Percentiles rank a stretch among this genome's conserved stretches.
phyloP scores from a whole-genome alignment of 2,113 vertebrate species.

The Actenoides lindsayi region DNA sequence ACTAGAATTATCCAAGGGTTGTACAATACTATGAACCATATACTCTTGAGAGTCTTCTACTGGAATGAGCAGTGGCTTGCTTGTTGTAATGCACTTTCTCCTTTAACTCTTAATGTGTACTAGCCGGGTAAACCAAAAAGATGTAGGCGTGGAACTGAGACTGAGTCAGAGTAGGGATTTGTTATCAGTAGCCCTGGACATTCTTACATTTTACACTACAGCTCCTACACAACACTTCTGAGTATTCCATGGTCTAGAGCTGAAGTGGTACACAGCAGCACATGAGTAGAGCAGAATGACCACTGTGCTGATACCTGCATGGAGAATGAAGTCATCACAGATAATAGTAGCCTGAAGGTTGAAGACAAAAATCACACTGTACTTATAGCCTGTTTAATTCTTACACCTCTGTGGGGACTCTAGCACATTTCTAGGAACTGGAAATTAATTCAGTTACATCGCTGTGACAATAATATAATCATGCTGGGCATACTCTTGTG shows the following conservation, averaged over 20 bases:
- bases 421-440: slow-evolving; percentile 24
- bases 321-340: neutral
- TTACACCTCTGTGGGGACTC: slow-evolving; percentile 19
- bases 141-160: neutral
- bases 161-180: neutral
- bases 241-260: neutral
- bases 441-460: slow-evolving; percentile 38
- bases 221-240: neutral
- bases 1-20: neutral
- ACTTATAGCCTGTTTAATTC: slow-evolving; percentile 17
- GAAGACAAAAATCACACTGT: neutral
- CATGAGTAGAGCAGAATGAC: neutral
- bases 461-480: neutral
- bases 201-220: neutral
- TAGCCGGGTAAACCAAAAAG: neutral
- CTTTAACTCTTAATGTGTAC: neutral
- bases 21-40: neutral
- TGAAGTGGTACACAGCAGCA: neutral
- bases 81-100: neutral
- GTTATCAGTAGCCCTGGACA: neutral
- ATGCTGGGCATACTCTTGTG: neutral
- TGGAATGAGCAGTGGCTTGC: neutral
- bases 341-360: neutral
- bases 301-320: neutral
- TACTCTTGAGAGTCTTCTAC: neutral